phyloP scores from a whole-genome alignment of 1,140 invertebrate genomes.

The Dreissena rostriformis region DNA sequence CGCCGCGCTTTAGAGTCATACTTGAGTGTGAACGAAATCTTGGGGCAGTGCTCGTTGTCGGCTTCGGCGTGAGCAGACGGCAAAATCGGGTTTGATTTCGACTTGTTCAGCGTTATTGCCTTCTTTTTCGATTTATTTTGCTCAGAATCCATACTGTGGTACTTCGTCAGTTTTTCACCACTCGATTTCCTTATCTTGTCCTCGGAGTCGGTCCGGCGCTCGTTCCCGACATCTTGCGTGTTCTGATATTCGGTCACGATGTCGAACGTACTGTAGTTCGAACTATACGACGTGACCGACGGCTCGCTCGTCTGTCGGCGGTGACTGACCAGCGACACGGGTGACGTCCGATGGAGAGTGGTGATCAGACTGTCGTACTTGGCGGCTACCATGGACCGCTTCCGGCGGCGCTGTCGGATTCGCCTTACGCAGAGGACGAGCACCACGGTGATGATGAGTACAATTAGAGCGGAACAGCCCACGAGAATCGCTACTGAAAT shows the following conservation, averaged over 20 bases:
- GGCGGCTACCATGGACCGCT: neutral
- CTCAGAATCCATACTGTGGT: conserved; percentile 22
- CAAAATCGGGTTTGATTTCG: conserved; percentile 12
- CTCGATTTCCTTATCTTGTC: neutral
- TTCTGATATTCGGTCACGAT: neutral
- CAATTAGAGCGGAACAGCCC: neutral
- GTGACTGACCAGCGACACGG: conserved; percentile 19
- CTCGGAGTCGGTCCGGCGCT: neutral
- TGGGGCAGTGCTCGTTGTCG: conserved; percentile 11
- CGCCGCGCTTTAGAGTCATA: conserved; percentile 36
- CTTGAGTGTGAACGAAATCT: conserved; percentile 41
- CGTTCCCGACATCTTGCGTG: neutral
- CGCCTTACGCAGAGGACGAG: neutral
- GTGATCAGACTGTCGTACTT: conserved; percentile 41
- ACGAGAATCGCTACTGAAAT: conserved; percentile 32
- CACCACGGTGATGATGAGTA: conserved; percentile 10
- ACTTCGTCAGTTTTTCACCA: conserved; percentile 30
- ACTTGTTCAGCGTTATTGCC: conserved; percentile 10
- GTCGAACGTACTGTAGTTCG: conserved; percentile 33
- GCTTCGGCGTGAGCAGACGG: neutral
- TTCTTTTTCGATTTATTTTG: neutral
- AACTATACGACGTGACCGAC: neutral
- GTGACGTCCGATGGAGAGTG: conserved; percentile 4
- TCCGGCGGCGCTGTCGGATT: neutral
- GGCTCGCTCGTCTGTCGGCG: conserved; percentile 39